Percentiles rank a stretch among this genome's conserved stretches.
Evolutionary conservation across 2,888 invertebrate genomes (phyloP).

Genomic region (Lasioglossum leucozonium): DNA sequence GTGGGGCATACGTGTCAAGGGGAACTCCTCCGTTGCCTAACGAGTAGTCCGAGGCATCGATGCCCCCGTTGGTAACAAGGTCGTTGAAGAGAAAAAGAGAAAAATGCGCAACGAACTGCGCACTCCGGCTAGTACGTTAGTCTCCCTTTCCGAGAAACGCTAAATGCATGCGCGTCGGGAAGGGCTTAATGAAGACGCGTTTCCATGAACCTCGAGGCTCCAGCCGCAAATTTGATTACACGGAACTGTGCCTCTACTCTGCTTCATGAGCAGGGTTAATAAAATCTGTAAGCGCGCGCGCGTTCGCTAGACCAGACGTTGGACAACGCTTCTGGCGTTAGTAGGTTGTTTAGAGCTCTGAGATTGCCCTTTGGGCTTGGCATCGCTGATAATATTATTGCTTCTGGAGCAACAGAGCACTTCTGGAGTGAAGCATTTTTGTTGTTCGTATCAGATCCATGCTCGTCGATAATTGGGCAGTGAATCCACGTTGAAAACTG

Average conservation of each 20-base stretch:
- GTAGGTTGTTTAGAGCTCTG: background rate
- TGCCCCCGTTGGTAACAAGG: conserved; percentile 2
- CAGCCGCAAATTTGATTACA: conserved; percentile 45
- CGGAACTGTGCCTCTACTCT: conserved; percentile 4
- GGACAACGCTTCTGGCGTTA: background rate
- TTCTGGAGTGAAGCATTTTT: background rate
- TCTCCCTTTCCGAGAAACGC: conserved; percentile 45
- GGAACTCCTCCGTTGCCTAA: conserved; percentile 19
- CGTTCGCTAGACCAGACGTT: conserved; percentile 39
- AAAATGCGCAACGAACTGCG: conserved; percentile 22
- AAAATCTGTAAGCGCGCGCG: conserved; percentile 52
- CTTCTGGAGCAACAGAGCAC: background rate
- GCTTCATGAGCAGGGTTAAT: conserved; percentile 68
- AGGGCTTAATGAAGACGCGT: conserved; percentile 63
- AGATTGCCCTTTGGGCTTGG: too few relatives aligned
- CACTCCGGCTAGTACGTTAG: background rate
- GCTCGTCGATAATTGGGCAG: background rate
- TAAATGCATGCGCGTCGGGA: conserved; percentile 31
- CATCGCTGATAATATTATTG: background rate
- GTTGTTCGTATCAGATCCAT: background rate
- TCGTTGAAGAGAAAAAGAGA: conserved; percentile 29
- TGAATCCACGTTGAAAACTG: background rate
- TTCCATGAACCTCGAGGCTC: conserved; percentile 62
- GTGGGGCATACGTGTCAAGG: conserved; percentile 1
- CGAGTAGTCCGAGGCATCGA: conserved; percentile 31